Conservation (phyloP, 2,113 vertebrate species). For the Pachycephala philippinensis region DNA sequence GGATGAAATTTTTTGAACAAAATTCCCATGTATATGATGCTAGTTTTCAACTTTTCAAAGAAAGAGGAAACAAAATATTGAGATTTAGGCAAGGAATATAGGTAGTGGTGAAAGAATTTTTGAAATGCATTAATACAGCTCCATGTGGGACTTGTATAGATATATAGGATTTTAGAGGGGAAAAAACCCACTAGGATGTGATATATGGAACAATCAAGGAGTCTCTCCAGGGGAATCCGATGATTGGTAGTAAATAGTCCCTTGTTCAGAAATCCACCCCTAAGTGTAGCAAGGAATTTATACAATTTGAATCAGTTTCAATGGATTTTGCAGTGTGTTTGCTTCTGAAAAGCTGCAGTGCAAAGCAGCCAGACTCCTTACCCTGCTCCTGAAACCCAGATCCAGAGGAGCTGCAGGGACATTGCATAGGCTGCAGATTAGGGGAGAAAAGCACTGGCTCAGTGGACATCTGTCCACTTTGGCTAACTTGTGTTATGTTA, state of each 20-base stretch:
- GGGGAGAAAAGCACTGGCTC: not conserved
- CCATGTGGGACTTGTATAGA: not conserved
- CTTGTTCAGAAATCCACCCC: not conserved
- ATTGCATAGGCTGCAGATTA: not conserved
- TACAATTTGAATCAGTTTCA: not conserved
- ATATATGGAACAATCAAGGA: not conserved
- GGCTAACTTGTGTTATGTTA: not conserved
- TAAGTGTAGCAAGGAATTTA: not conserved
- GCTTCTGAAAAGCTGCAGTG: not conserved
- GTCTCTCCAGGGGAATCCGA: not conserved
- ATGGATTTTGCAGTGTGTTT: not conserved
- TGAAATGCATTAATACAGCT: not conserved
- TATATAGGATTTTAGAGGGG: not conserved
- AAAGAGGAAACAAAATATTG: not conserved
- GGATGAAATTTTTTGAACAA: not conserved
- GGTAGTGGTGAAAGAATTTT: not conserved
- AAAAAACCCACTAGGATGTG: not conserved
- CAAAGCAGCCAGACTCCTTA: not conserved
- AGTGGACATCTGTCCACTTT: accelerated
- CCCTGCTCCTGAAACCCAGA: not conserved
- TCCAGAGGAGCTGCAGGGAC: not conserved
- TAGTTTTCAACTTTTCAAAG: not conserved
- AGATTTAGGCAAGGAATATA: not conserved
- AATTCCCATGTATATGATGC: not conserved
- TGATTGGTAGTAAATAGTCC: accelerated